phyloP scores from a whole-genome alignment of 92 coral and sea anemone genomes.

The Siderastrea siderea region DNA sequence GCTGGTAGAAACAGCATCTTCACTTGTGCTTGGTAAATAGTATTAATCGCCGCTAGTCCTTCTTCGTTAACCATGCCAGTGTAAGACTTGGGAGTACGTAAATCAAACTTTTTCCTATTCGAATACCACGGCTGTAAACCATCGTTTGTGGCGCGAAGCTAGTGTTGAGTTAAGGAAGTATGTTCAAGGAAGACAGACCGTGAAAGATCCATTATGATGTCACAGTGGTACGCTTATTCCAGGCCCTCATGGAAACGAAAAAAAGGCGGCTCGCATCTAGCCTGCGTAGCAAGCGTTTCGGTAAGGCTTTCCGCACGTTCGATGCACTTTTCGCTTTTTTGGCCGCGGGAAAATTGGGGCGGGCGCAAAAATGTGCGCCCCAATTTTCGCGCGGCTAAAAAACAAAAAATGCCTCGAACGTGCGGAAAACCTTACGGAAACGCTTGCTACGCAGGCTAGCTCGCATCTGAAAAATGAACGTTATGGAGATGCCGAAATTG shows the following conservation, averaged over 20 bases:
- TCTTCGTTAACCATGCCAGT: constrained; percentile 88
- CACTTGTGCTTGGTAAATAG: constrained; percentile 83
- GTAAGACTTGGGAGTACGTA: constrained; percentile 84
- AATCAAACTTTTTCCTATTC: constrained; percentile 91
- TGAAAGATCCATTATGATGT: not conserved
- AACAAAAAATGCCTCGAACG: too few relatives aligned
- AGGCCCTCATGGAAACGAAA: not conserved
- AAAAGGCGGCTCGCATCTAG: too few relatives aligned
- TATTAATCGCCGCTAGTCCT: constrained; percentile 95
- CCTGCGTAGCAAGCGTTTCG: too few relatives aligned
- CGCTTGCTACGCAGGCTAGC: too few relatives aligned
- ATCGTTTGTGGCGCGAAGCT: constrained; percentile 93
- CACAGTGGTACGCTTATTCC: not conserved
- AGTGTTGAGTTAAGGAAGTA: not conserved
- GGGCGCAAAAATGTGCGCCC: too few relatives aligned
- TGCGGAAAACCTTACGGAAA: too few relatives aligned
- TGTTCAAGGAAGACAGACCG: not conserved
- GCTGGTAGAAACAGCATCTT: constrained; percentile 94
- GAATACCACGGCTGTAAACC: constrained; percentile 99
- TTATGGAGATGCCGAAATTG: too few relatives aligned
- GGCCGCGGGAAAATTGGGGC: too few relatives aligned
- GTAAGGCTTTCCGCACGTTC: too few relatives aligned
- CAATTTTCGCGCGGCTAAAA: too few relatives aligned
- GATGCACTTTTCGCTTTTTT: too few relatives aligned
- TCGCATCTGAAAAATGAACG: too few relatives aligned